These are phyloP conservation scores for Petromus typicus DNA, from an alignment of 2,113 vertebrate species.

Conservation along the genomic window DNA sequence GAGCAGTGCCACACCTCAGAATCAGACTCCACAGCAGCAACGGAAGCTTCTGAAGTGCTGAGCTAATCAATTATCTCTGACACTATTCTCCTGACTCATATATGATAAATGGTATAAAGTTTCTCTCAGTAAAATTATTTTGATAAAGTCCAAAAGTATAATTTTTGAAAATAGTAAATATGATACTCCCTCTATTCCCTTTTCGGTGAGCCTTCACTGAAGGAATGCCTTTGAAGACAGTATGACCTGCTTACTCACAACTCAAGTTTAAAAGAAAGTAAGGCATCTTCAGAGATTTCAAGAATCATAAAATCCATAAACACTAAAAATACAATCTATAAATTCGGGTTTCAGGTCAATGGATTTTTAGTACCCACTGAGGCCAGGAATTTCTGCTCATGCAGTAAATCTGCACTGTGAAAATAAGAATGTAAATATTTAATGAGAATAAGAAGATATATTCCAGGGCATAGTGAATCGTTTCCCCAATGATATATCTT, in stretches of 20 bases:
- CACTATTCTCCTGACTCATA: neutral
- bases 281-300: neutral
- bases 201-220: neutral
- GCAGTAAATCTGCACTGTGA: neutral
- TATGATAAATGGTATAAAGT: neutral
- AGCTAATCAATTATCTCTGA: constrained; percentile 32
- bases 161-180: constrained; percentile 53
- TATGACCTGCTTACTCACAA: constrained; percentile 66
- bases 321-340: neutral
- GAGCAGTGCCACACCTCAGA: neutral
- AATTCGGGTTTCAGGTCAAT: neutral
- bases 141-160: constrained; percentile 22
- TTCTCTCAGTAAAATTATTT: constrained; percentile 32
- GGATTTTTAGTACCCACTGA: neutral
- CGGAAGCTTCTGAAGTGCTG: neutral
- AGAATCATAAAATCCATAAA: neutral
- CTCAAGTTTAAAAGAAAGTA: constrained; percentile 62
- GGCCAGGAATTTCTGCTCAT: neutral
- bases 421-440: constrained; percentile 30
- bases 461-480: neutral
- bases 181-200: neutral
- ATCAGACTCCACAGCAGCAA: neutral
- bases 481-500: neutral
- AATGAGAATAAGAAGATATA: constrained; percentile 33
- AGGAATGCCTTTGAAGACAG: constrained; percentile 63